Conservation (phyloP, 2,888 invertebrate genomes). For the Drosophila formosana region DNA sequence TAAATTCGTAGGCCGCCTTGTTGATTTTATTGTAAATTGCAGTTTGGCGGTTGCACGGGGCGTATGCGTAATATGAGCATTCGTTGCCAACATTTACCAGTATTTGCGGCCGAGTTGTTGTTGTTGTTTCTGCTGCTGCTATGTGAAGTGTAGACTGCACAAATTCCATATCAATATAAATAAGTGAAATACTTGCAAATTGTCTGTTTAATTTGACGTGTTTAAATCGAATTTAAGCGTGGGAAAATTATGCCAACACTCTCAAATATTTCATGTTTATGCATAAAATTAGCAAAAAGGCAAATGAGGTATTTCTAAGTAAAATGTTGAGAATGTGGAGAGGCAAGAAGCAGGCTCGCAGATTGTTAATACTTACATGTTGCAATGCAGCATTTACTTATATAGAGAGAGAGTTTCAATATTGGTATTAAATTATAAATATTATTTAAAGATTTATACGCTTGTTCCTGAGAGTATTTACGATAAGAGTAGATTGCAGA, state of each 20-base stretch:
- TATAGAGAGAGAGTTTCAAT: too few relatives aligned
- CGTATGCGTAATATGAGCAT: constrained; percentile 51
- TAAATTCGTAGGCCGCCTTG: constrained; percentile 1
- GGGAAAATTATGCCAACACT: not conserved
- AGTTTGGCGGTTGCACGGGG: constrained; percentile 32
- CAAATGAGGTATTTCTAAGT: not conserved
- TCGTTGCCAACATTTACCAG: constrained; percentile 3
- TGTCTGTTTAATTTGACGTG: constrained; percentile 1
- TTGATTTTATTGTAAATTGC: constrained; percentile 25
- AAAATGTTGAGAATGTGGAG: not conserved
- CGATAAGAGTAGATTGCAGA: too few relatives aligned
- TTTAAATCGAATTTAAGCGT: constrained; percentile 3
- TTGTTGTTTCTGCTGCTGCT: constrained; percentile 1
- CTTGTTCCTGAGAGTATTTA: too few relatives aligned
- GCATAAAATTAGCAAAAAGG: not conserved
- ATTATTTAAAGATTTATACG: too few relatives aligned
- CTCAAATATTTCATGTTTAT: not conserved
- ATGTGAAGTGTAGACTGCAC: constrained; percentile 1
- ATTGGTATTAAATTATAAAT: too few relatives aligned
- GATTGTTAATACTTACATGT: too few relatives aligned
- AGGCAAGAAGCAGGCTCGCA: too few relatives aligned
- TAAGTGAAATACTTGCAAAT: constrained; percentile 14
- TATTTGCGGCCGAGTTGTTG: not conserved
- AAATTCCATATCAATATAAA: constrained; percentile 5
- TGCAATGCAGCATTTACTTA: too few relatives aligned